Evolutionary conservation across 2,797 vertebrate species (phyloP).

Genomic region (Xiphophorus birchmanni): DNA sequence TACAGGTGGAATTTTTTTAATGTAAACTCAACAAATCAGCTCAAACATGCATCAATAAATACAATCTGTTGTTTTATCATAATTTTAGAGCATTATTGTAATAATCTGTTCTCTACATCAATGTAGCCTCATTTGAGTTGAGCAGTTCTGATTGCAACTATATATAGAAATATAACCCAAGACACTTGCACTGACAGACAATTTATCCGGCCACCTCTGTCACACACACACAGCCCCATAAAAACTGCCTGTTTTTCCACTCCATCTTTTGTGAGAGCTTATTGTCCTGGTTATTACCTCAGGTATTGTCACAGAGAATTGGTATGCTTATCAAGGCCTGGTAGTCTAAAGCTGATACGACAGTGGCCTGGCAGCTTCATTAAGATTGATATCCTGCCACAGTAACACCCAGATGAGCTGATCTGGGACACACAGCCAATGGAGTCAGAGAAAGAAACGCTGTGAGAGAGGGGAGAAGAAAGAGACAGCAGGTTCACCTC

Average conservation of each 20-base stretch:
- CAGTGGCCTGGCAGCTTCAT: slow-evolving; percentile 74
- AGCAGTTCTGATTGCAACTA: background rate
- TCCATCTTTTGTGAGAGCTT: slow-evolving; percentile 74
- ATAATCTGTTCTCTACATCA: background rate
- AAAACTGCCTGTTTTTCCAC: slow-evolving; percentile 74
- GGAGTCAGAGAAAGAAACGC: slow-evolving; percentile 44
- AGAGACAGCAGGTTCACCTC: slow-evolving; percentile 58
- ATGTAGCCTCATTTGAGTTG: background rate
- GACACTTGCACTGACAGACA: slow-evolving; percentile 26
- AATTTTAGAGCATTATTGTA: background rate
- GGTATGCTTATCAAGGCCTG: slow-evolving; percentile 75
- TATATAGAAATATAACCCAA: slow-evolving; percentile 37
- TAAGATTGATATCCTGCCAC: slow-evolving; percentile 74
- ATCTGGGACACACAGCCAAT: slow-evolving; percentile 58
- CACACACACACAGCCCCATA: slow-evolving; percentile 59
- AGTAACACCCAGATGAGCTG: slow-evolving; percentile 64
- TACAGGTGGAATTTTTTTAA: background rate
- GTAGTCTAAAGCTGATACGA: slow-evolving; percentile 75
- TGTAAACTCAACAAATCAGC: background rate
- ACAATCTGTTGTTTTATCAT: background rate
- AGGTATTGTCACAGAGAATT: slow-evolving; percentile 74
- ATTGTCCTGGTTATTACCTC: slow-evolving; percentile 78
- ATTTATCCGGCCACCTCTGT: slow-evolving; percentile 35
- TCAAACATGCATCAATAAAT: background rate
- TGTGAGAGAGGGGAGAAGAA: slow-evolving; percentile 43